phyloP scores from a whole-genome alignment of 1,140 invertebrate genomes.

The Diabrotica undecimpunctata region DNA sequence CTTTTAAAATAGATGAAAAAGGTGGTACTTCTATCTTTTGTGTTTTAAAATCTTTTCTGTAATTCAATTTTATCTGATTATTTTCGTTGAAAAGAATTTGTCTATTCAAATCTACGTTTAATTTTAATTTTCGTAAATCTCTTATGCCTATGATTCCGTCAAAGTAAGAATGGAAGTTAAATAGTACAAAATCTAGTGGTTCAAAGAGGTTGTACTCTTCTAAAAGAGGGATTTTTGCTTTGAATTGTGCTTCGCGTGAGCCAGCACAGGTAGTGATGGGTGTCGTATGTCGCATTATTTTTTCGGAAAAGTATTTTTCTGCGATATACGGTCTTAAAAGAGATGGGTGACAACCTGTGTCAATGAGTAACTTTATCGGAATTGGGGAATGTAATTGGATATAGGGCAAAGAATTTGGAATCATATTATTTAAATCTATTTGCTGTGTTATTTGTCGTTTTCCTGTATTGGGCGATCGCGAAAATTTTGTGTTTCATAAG shows the following conservation, averaged over 20 bases:
- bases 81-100: too few relatives aligned
- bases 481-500: constrained; percentile 1
- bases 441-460: neutral
- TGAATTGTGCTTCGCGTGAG: constrained; percentile 10
- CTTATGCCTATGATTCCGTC: constrained; percentile 14
- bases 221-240: constrained; percentile 7
- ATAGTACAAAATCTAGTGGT: neutral
- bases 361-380: neutral
- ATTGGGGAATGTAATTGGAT: neutral
- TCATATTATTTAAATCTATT: neutral
- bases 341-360: neutral
- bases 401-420: neutral
- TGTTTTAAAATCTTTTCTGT: too few relatives aligned
- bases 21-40: too few relatives aligned
- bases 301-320: neutral
- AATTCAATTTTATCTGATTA: too few relatives aligned
- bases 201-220: constrained; percentile 7
- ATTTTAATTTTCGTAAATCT: constrained; percentile 13
- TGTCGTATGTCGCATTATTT: constrained; percentile 21
- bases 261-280: constrained; percentile 15
- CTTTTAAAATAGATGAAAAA: too few relatives aligned
- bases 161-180: constrained; percentile 16
- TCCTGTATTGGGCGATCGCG: neutral
- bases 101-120: neutral
- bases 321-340: neutral